Evolutionary conservation across 2,888 invertebrate genomes (phyloP), one percentile per base, ranked within the genome.

Genomic region (Chymomyza fuscimana): DNA sequence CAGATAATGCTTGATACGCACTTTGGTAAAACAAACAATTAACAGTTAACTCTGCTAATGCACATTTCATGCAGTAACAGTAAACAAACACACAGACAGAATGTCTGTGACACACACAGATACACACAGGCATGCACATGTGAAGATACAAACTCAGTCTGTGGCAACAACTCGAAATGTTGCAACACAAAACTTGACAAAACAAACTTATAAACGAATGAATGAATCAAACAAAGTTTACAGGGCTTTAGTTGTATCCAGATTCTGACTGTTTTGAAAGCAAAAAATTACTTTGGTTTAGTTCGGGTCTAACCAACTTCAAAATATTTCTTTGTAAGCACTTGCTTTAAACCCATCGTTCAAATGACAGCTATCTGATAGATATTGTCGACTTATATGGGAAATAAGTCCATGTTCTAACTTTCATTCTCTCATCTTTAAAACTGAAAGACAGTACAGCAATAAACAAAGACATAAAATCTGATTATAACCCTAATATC

Each of bases 41-140:
- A 87, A 78, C 75, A 69, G 80, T 87, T 77, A 76, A 79, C 70
- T 78, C 60, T 72, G 71, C 83, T 82, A 78, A 84, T 87, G 85
- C 87, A 88, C 82, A 80, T 84, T 86, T 82, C 72, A 80, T 87
- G 88, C 83, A 76, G 76, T 69, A 73, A 80, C 72, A 67, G 81
- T 67, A 84, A 85, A 78, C 75, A 76, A 7, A 19, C 10, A n/a
- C 54, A 54, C 54, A 54, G 19, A 54, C 22, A 46, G 40, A 1
- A 10, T 46, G 40, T 15, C 40, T 46, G 40, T 12, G 40, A 46
- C 12, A 46, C n/a, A 54, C 54, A 54, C 54, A 54, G 15, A 16
- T 19, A 9, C 54, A 54, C 10, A n/a, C 3, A 16, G 12, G 12
- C 7, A 54, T 4, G 25, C 15, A 62, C 32, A 62, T 16, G 16